Base-by-base conservation (phyloP, 2,888 invertebrate species). In the Erynnis tages region DNA sequence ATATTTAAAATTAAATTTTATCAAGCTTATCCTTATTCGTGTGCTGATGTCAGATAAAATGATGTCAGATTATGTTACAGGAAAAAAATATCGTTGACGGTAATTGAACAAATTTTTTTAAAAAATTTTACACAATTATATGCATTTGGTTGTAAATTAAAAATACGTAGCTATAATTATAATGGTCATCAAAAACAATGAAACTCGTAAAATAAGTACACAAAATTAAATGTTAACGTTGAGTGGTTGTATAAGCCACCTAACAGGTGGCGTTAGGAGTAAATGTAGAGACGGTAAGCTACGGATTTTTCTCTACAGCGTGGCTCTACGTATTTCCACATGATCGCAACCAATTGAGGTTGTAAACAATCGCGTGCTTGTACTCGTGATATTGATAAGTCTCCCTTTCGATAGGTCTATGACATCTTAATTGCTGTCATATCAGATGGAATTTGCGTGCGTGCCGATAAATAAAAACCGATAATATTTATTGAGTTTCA, bases 211-310 rank as follows among this genome's bases (percentile, higher is more conserved):
- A n/a, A n/a, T n/a, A n/a, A n/a, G n/a, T n/a, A n/a, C n/a, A n/a
- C n/a, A n/a, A n/a, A n/a, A n/a, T n/a, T 8, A 2, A 35, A 21
- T 8, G 1, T 27, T 27, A 41, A 7, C 14, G 1, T 32, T 14
- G 6, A 4, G 2, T 7, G 8, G n/a, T 38, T 19, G 4, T 4
- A 34, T 10, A 35, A 25, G 8, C 32, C 44, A 11, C 34, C 34
- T 35, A 13, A 59, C 32, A 61, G 63, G 60, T 64, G 63, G 55
- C 63, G 54, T 60, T 56, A 45, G 35, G 17, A n/a, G 13, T 8
- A 1, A 1, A 13, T 17, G 8, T 34, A 6, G 32, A 8, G 5
- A 17, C 34, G 4, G 21, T 21, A 21, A 5, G 21, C 21, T 17
- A 14, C 16, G 17, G 17, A 16, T 16, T n/a, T 32, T 32, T 27